Base-by-base conservation (phyloP, 2,113 vertebrate species). In the Menidia beryllina region DNA sequence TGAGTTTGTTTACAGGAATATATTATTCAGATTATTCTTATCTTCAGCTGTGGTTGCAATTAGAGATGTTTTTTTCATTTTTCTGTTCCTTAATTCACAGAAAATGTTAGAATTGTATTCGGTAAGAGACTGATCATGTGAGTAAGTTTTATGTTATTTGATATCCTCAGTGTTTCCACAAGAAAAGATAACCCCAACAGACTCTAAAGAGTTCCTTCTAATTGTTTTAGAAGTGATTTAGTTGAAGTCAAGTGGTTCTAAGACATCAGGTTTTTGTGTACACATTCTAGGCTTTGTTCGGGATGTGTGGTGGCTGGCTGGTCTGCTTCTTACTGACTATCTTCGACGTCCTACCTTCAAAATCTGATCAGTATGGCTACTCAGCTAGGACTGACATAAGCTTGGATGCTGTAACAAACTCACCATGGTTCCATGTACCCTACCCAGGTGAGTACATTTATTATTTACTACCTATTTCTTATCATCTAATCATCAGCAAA, bases 271-370 rank as follows among this genome's bases (percentile, higher is more conserved):
- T 38, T 1, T 85, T 43, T 75, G 47, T n/a, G 48, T 4, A n/a
- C 12, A n/a, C 43, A 26, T 26, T 51, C 19, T 41, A 94, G 94
- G 94, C 91, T 69, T 73, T 94, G 67, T 90, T 94, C 23, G 94
- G 94, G 69, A 94, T 94, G 93, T 92, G 93, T n/a, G 91, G 92
- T 10, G 88, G 90, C 41, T 94, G 94, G 93, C 75, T 95, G 25
- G 53, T 94, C 69, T 94, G 93, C 70, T 94, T 92, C 64, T 51
- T 94, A 15, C 76, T 94, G 41, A 94, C 93, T 24, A 13, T 87
- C 72, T 94, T 88, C 26, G 70, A 92, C 14, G 88, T 88, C 64
- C 71, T 95, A 30, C 94, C 94, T 9, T 82, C 87, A 4, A 90
- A 89, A 10, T 81, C 90, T 0, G 67, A 88, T 3, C 45, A 87